phyloP scores from a whole-genome alignment of 2,888 invertebrate genomes.

The Prosapia bicincta region DNA sequence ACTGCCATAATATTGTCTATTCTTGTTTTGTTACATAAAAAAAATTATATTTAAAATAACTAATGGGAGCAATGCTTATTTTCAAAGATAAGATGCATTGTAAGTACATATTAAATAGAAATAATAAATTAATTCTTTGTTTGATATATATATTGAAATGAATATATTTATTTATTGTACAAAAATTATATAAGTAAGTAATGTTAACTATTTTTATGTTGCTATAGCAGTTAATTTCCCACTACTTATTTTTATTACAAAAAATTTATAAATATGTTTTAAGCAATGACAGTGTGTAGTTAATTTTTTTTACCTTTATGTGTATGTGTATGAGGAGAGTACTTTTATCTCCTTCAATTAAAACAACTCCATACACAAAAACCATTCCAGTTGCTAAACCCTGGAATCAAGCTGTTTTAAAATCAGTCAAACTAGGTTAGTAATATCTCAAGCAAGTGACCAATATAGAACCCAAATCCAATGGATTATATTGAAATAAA shows the following conservation, averaged over 20 bases:
- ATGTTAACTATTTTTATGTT: conserved; percentile 2
- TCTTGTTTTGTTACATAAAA: background rate
- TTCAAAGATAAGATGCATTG: background rate
- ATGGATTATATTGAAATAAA: too few species aligned
- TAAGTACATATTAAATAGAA: background rate
- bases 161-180: background rate
- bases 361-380: too few species aligned
- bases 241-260: background rate
- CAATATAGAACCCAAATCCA: too few species aligned
- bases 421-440: too few species aligned
- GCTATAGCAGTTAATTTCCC: background rate
- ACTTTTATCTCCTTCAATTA: too few species aligned
- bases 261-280: background rate
- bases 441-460: too few species aligned
- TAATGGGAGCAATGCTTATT: background rate
- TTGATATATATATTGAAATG: background rate
- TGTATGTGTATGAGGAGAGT: too few species aligned
- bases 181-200: background rate
- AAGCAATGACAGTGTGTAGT: background rate
- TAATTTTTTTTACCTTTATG: background rate
- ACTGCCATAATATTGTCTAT: background rate
- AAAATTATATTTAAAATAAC: background rate
- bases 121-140: background rate
- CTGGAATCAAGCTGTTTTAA: too few species aligned
- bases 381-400: too few species aligned